Base-by-base conservation (phyloP, 2,113 vertebrate genomes). In the Rhynchomys soricoides region DNA sequence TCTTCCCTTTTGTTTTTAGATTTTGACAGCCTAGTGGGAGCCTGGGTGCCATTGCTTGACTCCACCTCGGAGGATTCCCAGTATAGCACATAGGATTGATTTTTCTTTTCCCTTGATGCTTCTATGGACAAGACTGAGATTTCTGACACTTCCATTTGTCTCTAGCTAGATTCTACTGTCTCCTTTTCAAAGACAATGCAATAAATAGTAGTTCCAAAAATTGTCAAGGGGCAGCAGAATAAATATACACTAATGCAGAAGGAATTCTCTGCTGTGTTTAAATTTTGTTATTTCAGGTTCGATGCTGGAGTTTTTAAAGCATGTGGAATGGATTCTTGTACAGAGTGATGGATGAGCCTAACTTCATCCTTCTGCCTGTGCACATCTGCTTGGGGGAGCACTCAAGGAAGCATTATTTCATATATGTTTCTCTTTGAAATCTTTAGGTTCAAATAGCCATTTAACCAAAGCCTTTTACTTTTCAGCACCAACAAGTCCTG, bases 141-240 rank as follows among this genome's bases (percentile, higher is more conserved):
- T 57, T 45, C 50, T 57, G 71, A 21, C 16, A 13, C 48, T 75
- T 74, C 50, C 13, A 70, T 82, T 26, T 81, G 71, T 62, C 52
- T 62, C 37, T 50, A 91, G 74, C 55, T 78, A 55, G 43, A 21
- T 50, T 83, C 68, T 91, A 82, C 48, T 71, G 37, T 89, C 59
- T 74, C 71, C 57, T 92, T 88, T 79, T 68, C 75, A 90, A 92
- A 90, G 52, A 94, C 52, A 86, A 62, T 57, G n/a, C 77, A 91
- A 94, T 89, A 97, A 90, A 92, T 86, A 89, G 40, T 71, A 94
- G 59, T 71, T 93, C 90, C n/a, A 64, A 91, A 95, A 91, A 75
- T 16, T 70, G 77, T 83, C 70, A 22, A 90, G 64, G 68, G 87
- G 50, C 87, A 86, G 71, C 82, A 88, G 85, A 92, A 81, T 31